Conservation (phyloP, 2,113 vertebrate genomes). For the Glaucidium brasilianum region DNA sequence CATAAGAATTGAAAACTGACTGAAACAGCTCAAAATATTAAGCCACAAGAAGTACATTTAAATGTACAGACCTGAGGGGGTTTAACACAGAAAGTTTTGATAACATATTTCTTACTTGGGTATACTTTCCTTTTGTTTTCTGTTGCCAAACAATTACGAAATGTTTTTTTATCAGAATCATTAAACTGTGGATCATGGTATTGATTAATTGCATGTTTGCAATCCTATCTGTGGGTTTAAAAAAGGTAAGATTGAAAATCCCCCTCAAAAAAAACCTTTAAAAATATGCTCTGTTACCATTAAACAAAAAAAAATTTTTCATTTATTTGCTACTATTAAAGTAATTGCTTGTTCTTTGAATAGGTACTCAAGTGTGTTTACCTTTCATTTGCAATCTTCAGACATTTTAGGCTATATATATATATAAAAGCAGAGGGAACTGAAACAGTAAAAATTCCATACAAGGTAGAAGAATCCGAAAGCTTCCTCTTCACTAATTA, state of each 20-base stretch:
- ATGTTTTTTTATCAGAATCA: neutral
- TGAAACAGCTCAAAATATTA: neutral
- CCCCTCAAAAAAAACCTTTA: neutral
- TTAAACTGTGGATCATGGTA: neutral
- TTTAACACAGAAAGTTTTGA: neutral
- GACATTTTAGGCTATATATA: neutral
- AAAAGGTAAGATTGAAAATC: neutral
- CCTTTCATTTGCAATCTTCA: neutral
- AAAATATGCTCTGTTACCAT: neutral
- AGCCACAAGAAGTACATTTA: neutral
- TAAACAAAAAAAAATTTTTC: neutral
- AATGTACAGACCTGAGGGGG: accelerated
- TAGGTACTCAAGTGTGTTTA: neutral
- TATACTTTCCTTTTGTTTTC: neutral
- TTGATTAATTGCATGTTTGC: neutral
- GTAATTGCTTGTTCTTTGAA: neutral
- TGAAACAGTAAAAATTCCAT: neutral
- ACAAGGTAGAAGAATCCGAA: neutral
- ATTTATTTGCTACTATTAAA: neutral
- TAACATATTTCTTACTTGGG: neutral
- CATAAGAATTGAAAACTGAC: neutral
- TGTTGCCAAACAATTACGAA: neutral
- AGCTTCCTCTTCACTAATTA: neutral
- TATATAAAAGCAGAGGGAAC: neutral
- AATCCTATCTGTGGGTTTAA: neutral